phyloP scores from a whole-genome alignment of 2,113 vertebrate genomes.

The Megalops atlanticus region DNA sequence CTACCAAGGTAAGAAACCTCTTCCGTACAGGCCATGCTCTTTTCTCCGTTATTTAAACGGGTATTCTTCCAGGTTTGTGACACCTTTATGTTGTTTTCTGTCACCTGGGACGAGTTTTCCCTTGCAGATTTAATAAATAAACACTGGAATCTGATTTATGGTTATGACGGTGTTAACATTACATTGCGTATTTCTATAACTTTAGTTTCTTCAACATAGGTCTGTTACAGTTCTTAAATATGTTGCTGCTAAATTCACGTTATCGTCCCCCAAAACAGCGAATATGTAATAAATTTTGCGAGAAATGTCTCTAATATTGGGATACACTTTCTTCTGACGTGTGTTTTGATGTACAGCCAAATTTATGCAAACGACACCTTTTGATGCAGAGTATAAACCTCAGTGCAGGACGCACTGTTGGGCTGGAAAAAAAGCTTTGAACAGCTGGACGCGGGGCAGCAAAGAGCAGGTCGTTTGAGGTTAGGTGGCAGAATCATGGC shows the following conservation, averaged over 20 bases:
- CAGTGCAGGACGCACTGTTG: not conserved
- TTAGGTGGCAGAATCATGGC: constrained; percentile 21
- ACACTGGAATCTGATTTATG: not conserved
- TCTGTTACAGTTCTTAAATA: too few species aligned
- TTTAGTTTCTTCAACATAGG: not conserved
- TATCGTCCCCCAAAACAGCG: too few species aligned
- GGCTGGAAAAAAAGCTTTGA: not conserved
- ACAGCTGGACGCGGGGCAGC: constrained; percentile 1
- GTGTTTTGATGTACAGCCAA: too few species aligned
- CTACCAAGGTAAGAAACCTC: constrained; percentile 2
- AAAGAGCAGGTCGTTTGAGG: constrained; percentile 20
- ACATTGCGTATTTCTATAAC: not conserved
- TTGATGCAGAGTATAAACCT: too few species aligned
- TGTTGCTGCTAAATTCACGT: too few species aligned
- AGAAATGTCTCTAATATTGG: too few species aligned
- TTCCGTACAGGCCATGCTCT: not conserved
- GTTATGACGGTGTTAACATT: not conserved
- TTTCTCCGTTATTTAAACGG: not conserved
- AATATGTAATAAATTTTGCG: too few species aligned
- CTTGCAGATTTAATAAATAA: not conserved
- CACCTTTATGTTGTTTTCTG: not conserved
- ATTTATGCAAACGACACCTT: not conserved
- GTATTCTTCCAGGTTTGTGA: not conserved
- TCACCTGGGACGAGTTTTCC: not conserved
- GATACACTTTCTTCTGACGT: too few species aligned